Evolutionary conservation across 2,797 vertebrate genomes (phyloP), one percentile per base, ranked within the genome.

Genomic region (Phalloptychus januarius): DNA sequence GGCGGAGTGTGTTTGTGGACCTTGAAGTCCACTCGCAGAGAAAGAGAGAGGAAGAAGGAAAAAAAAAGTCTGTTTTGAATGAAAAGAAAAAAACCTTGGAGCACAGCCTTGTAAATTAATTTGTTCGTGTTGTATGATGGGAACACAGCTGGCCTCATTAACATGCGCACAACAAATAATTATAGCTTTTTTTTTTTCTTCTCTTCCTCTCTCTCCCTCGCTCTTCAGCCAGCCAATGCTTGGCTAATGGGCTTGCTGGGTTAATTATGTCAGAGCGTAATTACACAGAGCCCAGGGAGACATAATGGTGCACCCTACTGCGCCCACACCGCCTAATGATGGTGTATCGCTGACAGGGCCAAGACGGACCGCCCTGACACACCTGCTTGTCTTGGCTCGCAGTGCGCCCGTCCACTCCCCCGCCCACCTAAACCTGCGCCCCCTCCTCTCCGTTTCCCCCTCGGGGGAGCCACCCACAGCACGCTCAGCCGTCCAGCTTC

Each of bases 191-290:
- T 98, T 97, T 90, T 91, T 87, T 81, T 20, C 8, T 7, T 31
- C 3, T 3, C 52, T 56, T 13, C 16, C 58, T 61, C 58, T 63
- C 15, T 36, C 58, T 36, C 58, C 31, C 42, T 70, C 83, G 79
- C 89, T 94, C 94, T 94, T 91, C 94, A 95, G 94, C 92, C 96
- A 96, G 97, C 97, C 96, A 96, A 96, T 89, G 94, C 97, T 97
- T 95, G 97, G 97, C 97, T 99, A 99, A 98, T 98, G 97, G 97
- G 97, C 98, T 98, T 97, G 97, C 98, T 99, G 97, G 98, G 98
- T 99, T 99, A 99, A 99, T 99, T 99, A 99, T 99, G 97, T 99
- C 97, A 98, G 96, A 98, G 97, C 97, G 97, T 99, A 99, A 99
- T 99, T 99, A 98, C 97, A 97, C 96, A 96, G 97, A 96, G 97